Evolutionary conservation across 2,888 invertebrate genomes (phyloP).

Genomic region (Cheilosia impressa): DNA sequence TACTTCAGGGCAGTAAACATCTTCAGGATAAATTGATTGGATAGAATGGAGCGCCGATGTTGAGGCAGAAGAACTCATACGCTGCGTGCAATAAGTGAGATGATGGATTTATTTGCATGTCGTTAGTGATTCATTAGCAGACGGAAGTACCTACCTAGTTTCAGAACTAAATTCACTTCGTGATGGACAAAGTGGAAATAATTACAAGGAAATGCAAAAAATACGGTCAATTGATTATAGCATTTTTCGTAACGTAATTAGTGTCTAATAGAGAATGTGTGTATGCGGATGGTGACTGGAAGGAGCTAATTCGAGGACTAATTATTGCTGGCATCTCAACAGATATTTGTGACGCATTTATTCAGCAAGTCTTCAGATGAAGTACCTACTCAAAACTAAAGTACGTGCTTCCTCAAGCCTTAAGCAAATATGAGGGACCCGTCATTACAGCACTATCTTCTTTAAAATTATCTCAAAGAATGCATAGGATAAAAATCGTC

Average conservation of each 20-base stretch:
- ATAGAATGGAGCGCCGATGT: slow-evolving; percentile 21
- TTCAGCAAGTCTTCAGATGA: no score
- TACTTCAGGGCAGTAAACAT: slow-evolving; percentile 54
- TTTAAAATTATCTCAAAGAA: no score
- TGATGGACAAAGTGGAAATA: slow-evolving; percentile 49
- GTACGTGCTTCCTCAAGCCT: no score
- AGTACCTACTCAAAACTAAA: no score
- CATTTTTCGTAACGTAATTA: slow-evolving; percentile 46
- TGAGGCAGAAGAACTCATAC: slow-evolving; percentile 7
- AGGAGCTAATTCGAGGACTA: not conserved
- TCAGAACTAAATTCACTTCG: slow-evolving; percentile 49
- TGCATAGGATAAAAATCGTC: no score
- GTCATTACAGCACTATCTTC: no score
- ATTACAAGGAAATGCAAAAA: slow-evolving; percentile 51
- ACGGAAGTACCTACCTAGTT: slow-evolving; percentile 69
- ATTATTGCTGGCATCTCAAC: not conserved
- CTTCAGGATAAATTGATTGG: slow-evolving; percentile 56
- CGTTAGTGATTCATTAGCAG: slow-evolving; percentile 68
- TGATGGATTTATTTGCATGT: slow-evolving; percentile 74
- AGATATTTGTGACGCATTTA: no score
- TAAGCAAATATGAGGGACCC: no score
- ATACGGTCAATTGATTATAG: slow-evolving; percentile 48
- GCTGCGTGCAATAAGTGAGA: slow-evolving; percentile 57
- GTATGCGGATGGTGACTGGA: not conserved
- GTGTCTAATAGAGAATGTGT: slow-evolving; percentile 31